Evolutionary conservation across 2,888 invertebrate species (phyloP), one percentile per base, ranked within the genome.

Genomic region (Vesta saturnalis): DNA sequence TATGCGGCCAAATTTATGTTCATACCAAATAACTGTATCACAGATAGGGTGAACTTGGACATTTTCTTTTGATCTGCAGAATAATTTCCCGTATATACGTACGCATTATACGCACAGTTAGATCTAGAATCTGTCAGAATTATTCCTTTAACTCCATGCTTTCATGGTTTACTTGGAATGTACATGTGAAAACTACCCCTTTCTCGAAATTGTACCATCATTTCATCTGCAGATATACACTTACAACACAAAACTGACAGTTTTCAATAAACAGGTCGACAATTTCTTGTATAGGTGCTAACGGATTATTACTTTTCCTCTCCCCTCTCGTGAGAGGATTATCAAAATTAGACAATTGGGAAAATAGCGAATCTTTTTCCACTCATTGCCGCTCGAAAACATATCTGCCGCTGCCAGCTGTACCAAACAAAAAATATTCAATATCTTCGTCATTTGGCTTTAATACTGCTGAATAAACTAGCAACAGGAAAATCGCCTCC

Each of bases 61-160:
- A 14, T 65, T 30, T 16, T 69, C 52, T 15, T 65, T 57, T 54
- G 61, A 43, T 15, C 70, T 46, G 14, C 10, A 6, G 69, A 63
- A n/a, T 61, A 3, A 30, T 52, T 54, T 23, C 69, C 69, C 23
- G 60, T 60, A 23, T 63, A 63, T 10, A 63, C 46, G n/a, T 64
- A 56, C 4, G 56, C 43, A 57, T 35, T 64, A 21, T 55, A 55
- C n/a, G 14, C 22, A 39, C 43, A 64, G 62, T 43, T 49, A 16
- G 43, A 64, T 21, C 60, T 58, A 1, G 65, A 57, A 56, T 72
- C 69, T 21, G 67, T 64, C 2, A 59, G 12, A n/a, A 64, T 63
- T 35, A 66, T 72, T 30, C 73, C 47, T 55, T 68, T 67, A 14
- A 68, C 63, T 55, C 60, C 64, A 57, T 73, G 69, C 46, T 76